Evolutionary conservation across 1,140 invertebrate species (phyloP).

Genomic region (Philotrypesis tridentata): DNA sequence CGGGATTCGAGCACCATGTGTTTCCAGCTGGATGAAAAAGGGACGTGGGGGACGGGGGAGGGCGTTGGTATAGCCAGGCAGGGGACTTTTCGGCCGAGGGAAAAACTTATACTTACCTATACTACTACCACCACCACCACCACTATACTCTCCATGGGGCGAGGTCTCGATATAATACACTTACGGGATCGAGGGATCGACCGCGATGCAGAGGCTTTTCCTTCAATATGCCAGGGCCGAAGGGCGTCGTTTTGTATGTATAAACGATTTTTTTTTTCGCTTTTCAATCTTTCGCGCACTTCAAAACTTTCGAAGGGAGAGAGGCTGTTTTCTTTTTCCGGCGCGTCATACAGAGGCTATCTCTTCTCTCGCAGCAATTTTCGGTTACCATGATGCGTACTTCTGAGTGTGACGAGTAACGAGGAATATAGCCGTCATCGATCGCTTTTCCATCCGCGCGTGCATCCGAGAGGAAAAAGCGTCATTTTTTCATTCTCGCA

Average conservation of each 20-base stretch:
- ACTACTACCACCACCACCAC: neutral
- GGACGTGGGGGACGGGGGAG: slow-evolving; percentile 40
- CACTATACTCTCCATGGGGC: neutral
- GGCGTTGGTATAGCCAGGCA: too few species aligned
- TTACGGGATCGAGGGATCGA: neutral
- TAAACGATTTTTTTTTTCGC: neutral
- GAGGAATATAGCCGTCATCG: too few species aligned
- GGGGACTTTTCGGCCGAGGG: neutral
- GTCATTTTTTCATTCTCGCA: too few species aligned
- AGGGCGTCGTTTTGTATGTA: neutral
- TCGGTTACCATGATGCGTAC: too few species aligned
- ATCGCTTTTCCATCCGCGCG: too few species aligned
- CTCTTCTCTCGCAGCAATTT: too few species aligned
- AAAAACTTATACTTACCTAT: too few species aligned
- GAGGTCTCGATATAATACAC: neutral
- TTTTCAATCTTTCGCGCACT: neutral
- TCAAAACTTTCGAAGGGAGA: too few species aligned
- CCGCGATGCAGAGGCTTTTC: neutral
- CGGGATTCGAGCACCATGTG: slow-evolving; percentile 66
- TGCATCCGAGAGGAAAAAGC: too few species aligned
- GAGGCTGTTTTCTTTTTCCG: too few species aligned
- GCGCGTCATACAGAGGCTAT: too few species aligned
- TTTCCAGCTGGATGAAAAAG: slow-evolving; percentile 66
- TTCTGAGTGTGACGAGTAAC: too few species aligned
- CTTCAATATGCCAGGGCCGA: neutral